These are phyloP conservation scores for Eriosoma lanigerum DNA, from an alignment of 1,140 invertebrate species.

Conservation along the genomic window DNA sequence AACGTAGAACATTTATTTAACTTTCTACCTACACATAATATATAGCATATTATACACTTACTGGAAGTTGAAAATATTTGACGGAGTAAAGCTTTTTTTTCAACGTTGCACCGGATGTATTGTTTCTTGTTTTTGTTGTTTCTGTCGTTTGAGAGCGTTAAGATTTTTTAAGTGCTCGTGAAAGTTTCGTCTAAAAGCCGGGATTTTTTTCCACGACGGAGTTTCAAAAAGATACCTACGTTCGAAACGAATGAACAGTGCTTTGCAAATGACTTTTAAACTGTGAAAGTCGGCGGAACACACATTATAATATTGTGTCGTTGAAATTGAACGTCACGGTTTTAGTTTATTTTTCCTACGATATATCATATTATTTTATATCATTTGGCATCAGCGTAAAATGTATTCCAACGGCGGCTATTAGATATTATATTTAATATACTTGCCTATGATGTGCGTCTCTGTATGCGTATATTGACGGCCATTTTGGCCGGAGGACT, in stretches of 20 bases:
- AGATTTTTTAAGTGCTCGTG: neutral
- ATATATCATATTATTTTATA: neutral
- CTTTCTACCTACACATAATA: no score
- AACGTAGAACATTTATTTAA: no score
- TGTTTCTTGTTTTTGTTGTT: no score
- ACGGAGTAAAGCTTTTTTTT: no score
- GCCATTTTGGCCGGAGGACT: no score
- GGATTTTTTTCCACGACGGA: neutral
- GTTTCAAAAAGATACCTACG: slow-evolving; percentile 8
- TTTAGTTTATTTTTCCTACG: neutral
- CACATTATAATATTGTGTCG: neutral
- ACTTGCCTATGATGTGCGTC: neutral
- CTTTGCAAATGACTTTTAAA: neutral
- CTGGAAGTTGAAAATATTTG: no score
- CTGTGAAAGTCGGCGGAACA: neutral
- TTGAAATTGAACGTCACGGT: neutral
- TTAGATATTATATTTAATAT: neutral
- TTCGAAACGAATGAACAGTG: neutral
- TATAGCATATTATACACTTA: no score
- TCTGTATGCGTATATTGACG: neutral
- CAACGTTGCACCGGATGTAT: no score
- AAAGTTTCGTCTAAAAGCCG: neutral
- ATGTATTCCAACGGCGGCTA: neutral
- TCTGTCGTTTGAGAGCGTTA: neutral
- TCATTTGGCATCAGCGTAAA: neutral